Conservation (phyloP, 2,113 vertebrate species). For the Microcebus jonahi region DNA sequence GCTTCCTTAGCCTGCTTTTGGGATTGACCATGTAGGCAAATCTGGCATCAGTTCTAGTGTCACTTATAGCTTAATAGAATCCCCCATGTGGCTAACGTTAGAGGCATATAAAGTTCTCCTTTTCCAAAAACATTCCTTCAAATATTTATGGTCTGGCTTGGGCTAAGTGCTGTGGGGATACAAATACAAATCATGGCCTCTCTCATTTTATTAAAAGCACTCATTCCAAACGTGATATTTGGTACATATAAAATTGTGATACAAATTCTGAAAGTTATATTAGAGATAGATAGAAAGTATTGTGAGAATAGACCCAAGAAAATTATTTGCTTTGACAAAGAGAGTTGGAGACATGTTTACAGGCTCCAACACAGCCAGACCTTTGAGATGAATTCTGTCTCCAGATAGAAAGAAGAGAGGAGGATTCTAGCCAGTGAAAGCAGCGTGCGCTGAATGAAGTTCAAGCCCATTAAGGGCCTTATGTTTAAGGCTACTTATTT, state of each 20-base stretch:
- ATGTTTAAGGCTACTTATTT: background rate
- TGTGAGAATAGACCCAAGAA: background rate
- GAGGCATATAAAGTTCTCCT: background rate
- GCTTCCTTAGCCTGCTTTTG: background rate
- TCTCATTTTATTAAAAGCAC: background rate
- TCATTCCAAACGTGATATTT: background rate
- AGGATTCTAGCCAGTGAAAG: background rate
- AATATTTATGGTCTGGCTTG: background rate
- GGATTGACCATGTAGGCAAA: background rate
- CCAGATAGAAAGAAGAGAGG: background rate
- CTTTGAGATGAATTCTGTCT: background rate
- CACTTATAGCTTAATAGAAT: background rate
- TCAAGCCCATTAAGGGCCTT: background rate
- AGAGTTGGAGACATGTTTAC: background rate
- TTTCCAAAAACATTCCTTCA: background rate
- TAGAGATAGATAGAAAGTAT: background rate
- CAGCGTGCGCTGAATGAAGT: background rate
- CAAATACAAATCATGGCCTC: background rate
- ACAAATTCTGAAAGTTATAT: background rate
- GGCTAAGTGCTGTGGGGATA: background rate
- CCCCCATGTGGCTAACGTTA: background rate
- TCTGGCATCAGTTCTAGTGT: background rate
- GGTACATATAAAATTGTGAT: background rate
- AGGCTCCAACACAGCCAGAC: background rate
- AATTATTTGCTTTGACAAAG: background rate